Evolutionary conservation across 2,797 vertebrate species (phyloP).

Genomic region (Ateles fusciceps): DNA sequence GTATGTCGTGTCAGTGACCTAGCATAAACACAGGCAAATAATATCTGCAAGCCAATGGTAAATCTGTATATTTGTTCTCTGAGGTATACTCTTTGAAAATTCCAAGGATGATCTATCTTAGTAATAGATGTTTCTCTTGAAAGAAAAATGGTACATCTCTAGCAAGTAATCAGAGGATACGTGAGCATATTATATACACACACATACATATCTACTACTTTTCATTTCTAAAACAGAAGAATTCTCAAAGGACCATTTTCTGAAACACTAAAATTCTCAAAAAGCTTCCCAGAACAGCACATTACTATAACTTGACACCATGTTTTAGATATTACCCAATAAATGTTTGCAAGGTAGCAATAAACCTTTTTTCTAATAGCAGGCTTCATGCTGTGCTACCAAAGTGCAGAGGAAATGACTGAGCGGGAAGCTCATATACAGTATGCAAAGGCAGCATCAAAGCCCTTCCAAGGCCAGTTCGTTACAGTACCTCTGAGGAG

Average conservation of each 20-base stretch:
- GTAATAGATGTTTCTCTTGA: neutral
- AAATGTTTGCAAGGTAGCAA: slow-evolving; percentile 81
- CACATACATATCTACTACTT: neutral
- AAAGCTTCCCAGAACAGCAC: slow-evolving; percentile 78
- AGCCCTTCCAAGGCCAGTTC: neutral
- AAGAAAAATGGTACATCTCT: slow-evolving; percentile 22
- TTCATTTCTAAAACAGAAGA: slow-evolving; percentile 72
- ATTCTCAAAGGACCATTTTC: slow-evolving; percentile 74
- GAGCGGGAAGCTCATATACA: slow-evolving; percentile 55
- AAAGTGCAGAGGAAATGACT: slow-evolving; percentile 79
- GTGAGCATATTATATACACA: neutral
- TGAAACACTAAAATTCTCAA: slow-evolving; percentile 79
- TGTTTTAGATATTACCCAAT: slow-evolving; percentile 80
- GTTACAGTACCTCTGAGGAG: slow-evolving; percentile 26
- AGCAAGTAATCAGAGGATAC: neutral
- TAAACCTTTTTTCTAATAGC: slow-evolving; percentile 80
- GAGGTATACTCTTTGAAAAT: neutral
- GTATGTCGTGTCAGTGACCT: neutral
- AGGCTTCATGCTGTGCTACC: slow-evolving; percentile 76
- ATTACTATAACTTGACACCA: slow-evolving; percentile 82
- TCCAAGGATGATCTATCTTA: neutral
- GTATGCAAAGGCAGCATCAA: slow-evolving; percentile 28
- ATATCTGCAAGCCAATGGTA: neutral
- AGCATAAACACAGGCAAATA: neutral
- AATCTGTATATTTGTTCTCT: neutral